Conservation (phyloP, 2,113 vertebrate species). For the Alouatta palliata region DNA sequence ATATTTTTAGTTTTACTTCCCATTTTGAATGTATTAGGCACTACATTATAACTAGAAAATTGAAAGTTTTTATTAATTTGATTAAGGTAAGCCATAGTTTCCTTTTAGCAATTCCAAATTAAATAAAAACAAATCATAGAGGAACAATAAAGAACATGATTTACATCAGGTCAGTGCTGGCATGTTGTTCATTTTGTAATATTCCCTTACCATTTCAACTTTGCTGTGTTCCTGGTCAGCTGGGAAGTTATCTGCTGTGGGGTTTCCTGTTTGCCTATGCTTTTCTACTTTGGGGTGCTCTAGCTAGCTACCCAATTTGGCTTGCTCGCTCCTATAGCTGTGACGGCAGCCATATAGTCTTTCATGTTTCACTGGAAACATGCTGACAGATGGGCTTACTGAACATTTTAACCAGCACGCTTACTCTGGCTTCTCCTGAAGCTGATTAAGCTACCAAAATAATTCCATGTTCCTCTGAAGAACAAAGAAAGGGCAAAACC, state of each 20-base stretch:
- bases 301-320: not conserved
- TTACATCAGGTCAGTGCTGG: not conserved
- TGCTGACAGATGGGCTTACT: not conserved
- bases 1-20: not conserved
- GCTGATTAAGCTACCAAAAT: not conserved
- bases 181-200: not conserved
- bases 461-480: not conserved
- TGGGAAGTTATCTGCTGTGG: not conserved
- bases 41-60: not conserved
- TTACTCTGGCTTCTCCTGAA: not conserved
- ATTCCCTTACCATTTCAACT: not conserved
- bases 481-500: not conserved
- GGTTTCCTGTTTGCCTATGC: not conserved
- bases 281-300: not conserved
- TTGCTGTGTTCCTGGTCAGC: too few species aligned
- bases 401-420: not conserved
- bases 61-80: not conserved
- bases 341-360: not conserved
- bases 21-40: not conserved
- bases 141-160: not conserved
- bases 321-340: not conserved
- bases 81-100: not conserved
- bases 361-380: not conserved
- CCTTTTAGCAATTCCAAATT: not conserved
- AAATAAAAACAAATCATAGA: not conserved